Evolutionary conservation across 2,888 invertebrate genomes (phyloP).

Genomic region (Alentia gelatinosa): DNA sequence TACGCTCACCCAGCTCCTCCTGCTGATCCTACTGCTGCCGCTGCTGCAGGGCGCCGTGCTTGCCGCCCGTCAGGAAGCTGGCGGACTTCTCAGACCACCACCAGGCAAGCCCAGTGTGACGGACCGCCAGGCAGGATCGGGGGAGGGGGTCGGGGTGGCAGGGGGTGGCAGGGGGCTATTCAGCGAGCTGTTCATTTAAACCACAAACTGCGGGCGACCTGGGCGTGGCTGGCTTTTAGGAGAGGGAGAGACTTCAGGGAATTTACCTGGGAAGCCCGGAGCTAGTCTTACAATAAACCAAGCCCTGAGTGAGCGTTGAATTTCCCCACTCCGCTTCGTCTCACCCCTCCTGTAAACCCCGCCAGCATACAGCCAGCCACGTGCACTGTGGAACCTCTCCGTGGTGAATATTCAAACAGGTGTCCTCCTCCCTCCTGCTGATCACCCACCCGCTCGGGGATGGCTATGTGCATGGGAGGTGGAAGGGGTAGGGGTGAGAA

Average conservation of each 20-base stretch:
- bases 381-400: background rate
- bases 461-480: too few relatives aligned
- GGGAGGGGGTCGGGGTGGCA: background rate
- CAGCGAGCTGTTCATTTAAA: background rate
- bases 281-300: background rate
- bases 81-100: background rate
- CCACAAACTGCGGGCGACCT: background rate
- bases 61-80: background rate
- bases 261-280: background rate
- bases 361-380: background rate
- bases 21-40: background rate
- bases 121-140: background rate
- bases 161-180: background rate
- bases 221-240: background rate
- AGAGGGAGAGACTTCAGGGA: background rate
- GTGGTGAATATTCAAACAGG: conserved; percentile 4
- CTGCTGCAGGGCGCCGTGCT: background rate
- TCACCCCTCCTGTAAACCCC: background rate
- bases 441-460: too few relatives aligned
- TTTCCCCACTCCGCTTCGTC: background rate
- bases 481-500: too few relatives aligned
- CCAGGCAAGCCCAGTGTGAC: background rate
- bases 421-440: background rate
- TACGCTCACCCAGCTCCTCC: background rate
- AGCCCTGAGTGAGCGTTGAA: background rate